Evolutionary conservation across 2,113 vertebrate species (phyloP).

Genomic region (Zapornia atra): DNA sequence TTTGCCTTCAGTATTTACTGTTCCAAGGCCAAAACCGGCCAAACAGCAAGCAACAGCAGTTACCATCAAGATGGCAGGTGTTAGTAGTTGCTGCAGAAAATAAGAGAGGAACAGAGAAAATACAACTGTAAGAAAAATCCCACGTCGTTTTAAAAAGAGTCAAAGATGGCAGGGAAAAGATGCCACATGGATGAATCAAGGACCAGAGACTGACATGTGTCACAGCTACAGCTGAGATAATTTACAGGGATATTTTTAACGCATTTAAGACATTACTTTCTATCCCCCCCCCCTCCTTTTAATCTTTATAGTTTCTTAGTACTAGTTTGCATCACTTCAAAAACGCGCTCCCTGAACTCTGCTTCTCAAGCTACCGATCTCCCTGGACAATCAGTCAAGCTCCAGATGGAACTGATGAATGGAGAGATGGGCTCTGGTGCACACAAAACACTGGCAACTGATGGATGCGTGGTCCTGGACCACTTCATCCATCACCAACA

Average conservation of each 20-base stretch:
- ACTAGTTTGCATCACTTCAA: neutral
- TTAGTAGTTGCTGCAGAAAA: neutral
- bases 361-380: neutral
- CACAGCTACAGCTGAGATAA: neutral
- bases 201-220: accelerated
- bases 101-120: neutral
- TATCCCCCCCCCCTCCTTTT: neutral
- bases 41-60: neutral
- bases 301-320: neutral
- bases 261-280: neutral
- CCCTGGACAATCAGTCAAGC: neutral
- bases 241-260: neutral
- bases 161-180: neutral
- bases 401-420: neutral
- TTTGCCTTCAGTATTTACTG: neutral
- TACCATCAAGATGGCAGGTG: neutral
- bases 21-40: neutral
- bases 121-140: neutral
- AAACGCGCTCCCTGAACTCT: neutral
- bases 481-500: neutral
- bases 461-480: neutral
- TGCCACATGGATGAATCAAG: neutral
- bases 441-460: neutral
- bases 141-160: neutral
- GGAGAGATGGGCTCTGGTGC: neutral